Base-by-base conservation (phyloP, 23 tunicate species). In the Halocynthia roretzi region DNA sequence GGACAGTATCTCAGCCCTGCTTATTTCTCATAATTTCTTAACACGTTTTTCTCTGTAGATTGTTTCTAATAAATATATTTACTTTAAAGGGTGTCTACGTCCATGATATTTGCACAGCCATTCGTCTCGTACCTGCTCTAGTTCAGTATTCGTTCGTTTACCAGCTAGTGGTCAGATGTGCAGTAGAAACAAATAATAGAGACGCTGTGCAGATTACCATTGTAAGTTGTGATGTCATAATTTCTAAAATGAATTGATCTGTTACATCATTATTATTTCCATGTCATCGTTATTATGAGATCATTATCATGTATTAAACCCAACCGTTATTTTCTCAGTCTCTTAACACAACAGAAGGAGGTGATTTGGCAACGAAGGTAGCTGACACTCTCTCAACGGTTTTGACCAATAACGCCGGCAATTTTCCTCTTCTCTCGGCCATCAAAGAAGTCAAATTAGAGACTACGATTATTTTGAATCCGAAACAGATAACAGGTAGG, bases 81-180 rank as follows among this genome's bases (percentile, higher is more conserved):
- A 51, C 48, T 19, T 72, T 76, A 4, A 80, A 88, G 91, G 90
- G 95, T 21, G 65, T 82, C 63, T 89, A 85, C 76, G 86, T 84
- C 53, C 70, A 80, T 17, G 98, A 94, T 75, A 74, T 94, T 10
- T 94, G 98, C 82, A 80, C 80, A 10, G 94, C 80, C 8, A 8
- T 94, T 10, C 89, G 94, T 15, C 51, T 21, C 66, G 62, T 87
- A 8, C 73, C 87, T 40, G 53, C 50, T 7, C 56, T 94, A 21
- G 18, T 23, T 0, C 62, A 76, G 54, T 83, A 52, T 78, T 85
- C 98, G 50, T 72, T 21, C 51, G 15, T 22, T 22, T 70, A 80
- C 79, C 63, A 62, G 48, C 85, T 89, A 8, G 80, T 84, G 18
- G 80, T 89, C 19, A 50, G 81, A 60, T 91, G 97, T 58, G 82